Base-by-base conservation (phyloP, 92 coral and sea anemone genomes). In the Palythoa grandiflora region DNA sequence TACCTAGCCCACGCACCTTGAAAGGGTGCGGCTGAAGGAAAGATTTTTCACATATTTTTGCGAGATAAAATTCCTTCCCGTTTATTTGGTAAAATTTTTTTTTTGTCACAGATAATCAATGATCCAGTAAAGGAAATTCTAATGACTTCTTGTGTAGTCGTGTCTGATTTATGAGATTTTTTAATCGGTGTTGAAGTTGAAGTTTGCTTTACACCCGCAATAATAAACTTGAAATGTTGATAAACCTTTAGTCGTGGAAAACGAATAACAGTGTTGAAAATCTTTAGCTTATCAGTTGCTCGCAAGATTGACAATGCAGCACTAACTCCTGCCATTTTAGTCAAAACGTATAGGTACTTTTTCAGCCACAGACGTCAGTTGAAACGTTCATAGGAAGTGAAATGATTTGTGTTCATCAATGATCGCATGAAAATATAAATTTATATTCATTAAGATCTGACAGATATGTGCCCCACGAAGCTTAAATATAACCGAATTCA, bases 201-300 rank as follows among this genome's bases (percentile, higher is more conserved):
- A 20, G 6, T 13, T n/a, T 17, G 35, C 13, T 17, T n/a, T 36
- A 65, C 10, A 36, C 39, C 40, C 16, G 47, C 3, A 70, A 70
- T 28, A 70, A 70, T 70, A 70, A 70, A 70, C 75, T 70, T 70
- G 16, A 70, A 15, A 38, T 70, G 37, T 70, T 70, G 48, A 70
- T 70, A 36, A 70, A 38, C 6, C 14, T 70, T 28, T 6, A 35
- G 75, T 35, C 6, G 47, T 70, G 13, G 75, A 70, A 70, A 70
- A n/a, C 75, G 36, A 36, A 11, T 70, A 48, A 70, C 75, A 35
- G 39, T 35, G 9, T 70, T 36, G 44, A n/a, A 35, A 35, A 9
- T 35, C 13, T 9, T 36, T 9, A 36, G 65, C 65, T 59, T 59
- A 14, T 59, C 65, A 8, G 65, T 2, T 59, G 65, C 1, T 59